Evolutionary conservation across 2,888 invertebrate genomes (phyloP).

Genomic region (Alloscopus bannaensis): DNA sequence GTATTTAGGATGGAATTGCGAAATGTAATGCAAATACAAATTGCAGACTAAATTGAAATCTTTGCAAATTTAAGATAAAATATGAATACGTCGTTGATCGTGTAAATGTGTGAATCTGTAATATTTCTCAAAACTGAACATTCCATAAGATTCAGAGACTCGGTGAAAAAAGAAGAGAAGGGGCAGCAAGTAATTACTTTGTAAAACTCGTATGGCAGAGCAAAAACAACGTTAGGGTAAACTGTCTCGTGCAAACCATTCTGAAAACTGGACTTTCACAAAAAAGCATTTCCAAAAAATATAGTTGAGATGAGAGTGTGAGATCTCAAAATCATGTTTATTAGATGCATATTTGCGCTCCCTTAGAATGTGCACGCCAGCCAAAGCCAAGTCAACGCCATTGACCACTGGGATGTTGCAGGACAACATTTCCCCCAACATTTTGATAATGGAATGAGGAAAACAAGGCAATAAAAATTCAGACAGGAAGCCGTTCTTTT

Average conservation of each 20-base stretch:
- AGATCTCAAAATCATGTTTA: constrained; percentile 1
- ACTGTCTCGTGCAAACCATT: no score
- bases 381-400: constrained; percentile 17
- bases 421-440: no score
- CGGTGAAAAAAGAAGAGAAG: no score
- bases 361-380: no score
- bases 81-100: no score
- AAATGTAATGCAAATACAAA: background rate
- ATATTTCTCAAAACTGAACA: no score
- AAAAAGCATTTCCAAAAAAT: no score
- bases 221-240: background rate
- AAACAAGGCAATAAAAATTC: constrained; percentile 23
- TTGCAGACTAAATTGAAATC: background rate
- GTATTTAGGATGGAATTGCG: background rate
- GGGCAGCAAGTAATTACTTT: background rate
- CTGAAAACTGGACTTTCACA: no score
- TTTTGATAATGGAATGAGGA: constrained; percentile 28
- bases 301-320: no score
- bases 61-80: background rate
- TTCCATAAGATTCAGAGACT: no score
- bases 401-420: constrained; percentile 11
- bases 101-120: no score
- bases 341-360: constrained; percentile 2
- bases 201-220: background rate
- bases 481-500: constrained; percentile 28